These are phyloP conservation scores for Drosophila subpulchrella DNA, from an alignment of 1,140 invertebrate genomes.

Conservation along the genomic window DNA sequence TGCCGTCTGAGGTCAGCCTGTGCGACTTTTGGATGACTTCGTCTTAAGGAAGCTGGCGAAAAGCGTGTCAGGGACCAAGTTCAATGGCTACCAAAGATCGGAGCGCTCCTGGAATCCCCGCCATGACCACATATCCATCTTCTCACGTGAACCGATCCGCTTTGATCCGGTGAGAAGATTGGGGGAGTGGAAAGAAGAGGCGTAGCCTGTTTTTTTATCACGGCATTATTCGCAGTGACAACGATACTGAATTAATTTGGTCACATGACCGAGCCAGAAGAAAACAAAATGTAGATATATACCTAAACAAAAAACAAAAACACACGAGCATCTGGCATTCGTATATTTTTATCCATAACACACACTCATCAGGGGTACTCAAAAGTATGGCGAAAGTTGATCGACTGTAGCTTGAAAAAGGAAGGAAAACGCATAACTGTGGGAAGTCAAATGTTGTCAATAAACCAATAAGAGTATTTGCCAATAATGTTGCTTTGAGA, in stretches of 20 bases:
- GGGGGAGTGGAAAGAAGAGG: conserved; percentile 10
- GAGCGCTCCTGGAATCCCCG: conserved; percentile 2
- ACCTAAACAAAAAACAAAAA: conserved; percentile 18
- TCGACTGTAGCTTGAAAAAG: neutral
- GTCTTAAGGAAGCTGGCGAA: conserved; percentile 43
- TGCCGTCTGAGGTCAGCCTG: conserved; percentile 49
- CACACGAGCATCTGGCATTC: conserved; percentile 32
- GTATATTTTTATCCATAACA: conserved; percentile 23
- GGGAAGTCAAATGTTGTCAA: neutral
- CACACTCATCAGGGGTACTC: conserved; percentile 35
- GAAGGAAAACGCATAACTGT: neutral
- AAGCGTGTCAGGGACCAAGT: conserved; percentile 69
- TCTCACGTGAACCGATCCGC: conserved; percentile 48
- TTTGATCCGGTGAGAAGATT: conserved; percentile 14
- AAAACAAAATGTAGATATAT: conserved; percentile 39
- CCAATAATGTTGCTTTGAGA: neutral
- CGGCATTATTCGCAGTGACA: conserved; percentile 47
- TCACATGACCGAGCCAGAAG: conserved; percentile 67
- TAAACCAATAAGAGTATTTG: neutral
- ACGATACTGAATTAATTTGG: conserved; percentile 62
- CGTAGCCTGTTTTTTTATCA: conserved; percentile 40
- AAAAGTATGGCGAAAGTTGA: conserved; percentile 10
- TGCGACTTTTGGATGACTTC: conserved; percentile 12
- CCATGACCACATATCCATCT: conserved; percentile 1
- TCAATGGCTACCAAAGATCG: conserved; percentile 49